Base-by-base conservation (phyloP, 1,140 invertebrate genomes). In the Drosophila mayri region DNA sequence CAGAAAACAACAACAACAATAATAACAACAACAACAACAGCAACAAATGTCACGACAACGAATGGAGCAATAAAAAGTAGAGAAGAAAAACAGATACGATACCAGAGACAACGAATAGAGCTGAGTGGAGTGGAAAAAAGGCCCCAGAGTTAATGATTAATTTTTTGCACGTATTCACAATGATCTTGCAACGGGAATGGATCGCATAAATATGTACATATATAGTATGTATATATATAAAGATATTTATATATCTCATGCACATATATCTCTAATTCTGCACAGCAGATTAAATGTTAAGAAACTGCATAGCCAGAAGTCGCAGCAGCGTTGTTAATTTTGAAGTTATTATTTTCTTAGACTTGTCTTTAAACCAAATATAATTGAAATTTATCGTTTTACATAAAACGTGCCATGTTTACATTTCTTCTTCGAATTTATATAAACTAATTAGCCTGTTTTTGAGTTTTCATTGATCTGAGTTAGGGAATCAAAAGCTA, bases 81-180 rank as follows among this genome's bases (percentile, higher is more conserved):
- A 50, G 41, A 52, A 55, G 52, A 55, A 55, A 50, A 54, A 64
- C 30, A 60, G 32, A 79, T 44, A 73, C 25, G 30, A 37, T 25
- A 18, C 20, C 20, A 57, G 46, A 47, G 10, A 10, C 28, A 22
- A 76, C 20, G 50, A 22, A n/a, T 20, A 38, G 20, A 44, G 40
- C 71, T 43, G 67, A 71, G 25, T 47, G 59, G 12, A 44, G 52
- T 64, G 44, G 11, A 41, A 52, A 46, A 74, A 72, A 68, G 57
- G 38, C 58, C 62, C 49, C 20, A 55, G 35, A 52, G 64, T 46
- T 76, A 87, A 87, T 84, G 84, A 87, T 87, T 87, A 87, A 87
- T 84, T 88, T 87, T 87, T 88, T 88, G 84, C 84, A 87, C 84
- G 84, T 87, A 87, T 38, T 35, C 41, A 38, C 61, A 58, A 18